Evolutionary conservation across 37 sponge, comb jelly and placozoan species (phyloP), one percentile per base, ranked within the genome.

Genomic region (Geodia barretti): DNA sequence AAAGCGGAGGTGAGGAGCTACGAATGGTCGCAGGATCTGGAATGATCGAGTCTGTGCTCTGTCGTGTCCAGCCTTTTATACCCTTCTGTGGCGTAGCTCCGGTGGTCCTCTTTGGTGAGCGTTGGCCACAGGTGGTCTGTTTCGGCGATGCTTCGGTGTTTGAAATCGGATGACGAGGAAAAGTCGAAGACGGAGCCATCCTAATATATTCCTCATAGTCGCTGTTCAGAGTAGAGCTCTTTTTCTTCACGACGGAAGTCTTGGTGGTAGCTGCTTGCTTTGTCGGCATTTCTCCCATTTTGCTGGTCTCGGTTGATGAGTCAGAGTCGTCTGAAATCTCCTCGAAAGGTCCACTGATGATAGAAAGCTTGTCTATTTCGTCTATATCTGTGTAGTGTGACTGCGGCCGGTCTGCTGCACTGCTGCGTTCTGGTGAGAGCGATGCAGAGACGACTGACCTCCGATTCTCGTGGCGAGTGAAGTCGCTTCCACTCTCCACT

Each of bases 321-420:
- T 61, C 62, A 32, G 20, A 41, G 33, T 5, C 60, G 60, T 66
- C 76, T 32, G 74, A 75, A 39, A 87, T 81, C 36, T 87, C 82
- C 30, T 80, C 77, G 76, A 87, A 81, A 0, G 88, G 82, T 0
- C 88, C 81, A 67, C 88, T 87, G 29, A 74, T 69, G 17, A 20
- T 41, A 0, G 87, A 87, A 3, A 68, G 36, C 58, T 79, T 87
- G 81, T 87, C 87, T 3, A 63, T 64, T 3, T 58, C 69, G 11
- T 66, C 68, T 24, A 1, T 28, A 39, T 67, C 66, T 39, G 62
- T 14, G 25, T 31, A 25, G 25, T 35, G 31, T 34, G 63, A 8
- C 24, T 7, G 25, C n/a, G n/a, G n/a, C n/a, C n/a, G n/a, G n/a
- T n/a, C n/a, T n/a, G n/a, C n/a, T n/a, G n/a, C n/a, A n/a, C n/a